phyloP scores from a whole-genome alignment of 2,113 vertebrate species.

The Psilopsiagon aurifrons region DNA sequence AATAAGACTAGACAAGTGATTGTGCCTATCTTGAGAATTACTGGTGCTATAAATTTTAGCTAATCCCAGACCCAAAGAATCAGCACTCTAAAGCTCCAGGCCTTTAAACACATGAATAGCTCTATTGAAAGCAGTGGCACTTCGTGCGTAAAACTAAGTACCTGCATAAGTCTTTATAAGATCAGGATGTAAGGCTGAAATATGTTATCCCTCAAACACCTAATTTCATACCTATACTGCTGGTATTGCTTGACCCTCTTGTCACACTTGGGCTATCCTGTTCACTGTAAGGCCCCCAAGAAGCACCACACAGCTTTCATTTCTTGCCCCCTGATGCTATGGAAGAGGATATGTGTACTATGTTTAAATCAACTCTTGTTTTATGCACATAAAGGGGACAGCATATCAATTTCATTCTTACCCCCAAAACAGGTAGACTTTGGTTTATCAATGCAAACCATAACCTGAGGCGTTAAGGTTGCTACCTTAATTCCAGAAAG shows the following conservation, averaged over 20 bases:
- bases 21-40: conserved; percentile 44
- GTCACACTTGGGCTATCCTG: not conserved
- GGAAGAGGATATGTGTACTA: not conserved
- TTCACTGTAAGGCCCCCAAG: not conserved
- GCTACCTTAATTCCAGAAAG: not conserved
- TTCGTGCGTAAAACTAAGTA: conserved; percentile 2
- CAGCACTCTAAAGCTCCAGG: not conserved
- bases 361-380: not conserved
- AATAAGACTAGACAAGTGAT: conserved; percentile 43
- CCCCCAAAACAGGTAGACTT: not conserved
- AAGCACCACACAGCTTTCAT: not conserved
- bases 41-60: conserved; percentile 33
- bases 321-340: not conserved
- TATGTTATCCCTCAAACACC: not conserved
- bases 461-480: not conserved
- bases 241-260: not conserved
- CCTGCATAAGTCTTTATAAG: not conserved
- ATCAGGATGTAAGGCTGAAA: not conserved
- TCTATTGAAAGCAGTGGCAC: not conserved
- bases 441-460: not conserved
- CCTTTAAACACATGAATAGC: conserved; percentile 30
- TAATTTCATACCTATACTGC: not conserved
- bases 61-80: not conserved
- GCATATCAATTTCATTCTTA: not conserved
- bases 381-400: not conserved